Evolutionary conservation across 2,888 invertebrate species (phyloP).

Genomic region (Tenthredo livida): DNA sequence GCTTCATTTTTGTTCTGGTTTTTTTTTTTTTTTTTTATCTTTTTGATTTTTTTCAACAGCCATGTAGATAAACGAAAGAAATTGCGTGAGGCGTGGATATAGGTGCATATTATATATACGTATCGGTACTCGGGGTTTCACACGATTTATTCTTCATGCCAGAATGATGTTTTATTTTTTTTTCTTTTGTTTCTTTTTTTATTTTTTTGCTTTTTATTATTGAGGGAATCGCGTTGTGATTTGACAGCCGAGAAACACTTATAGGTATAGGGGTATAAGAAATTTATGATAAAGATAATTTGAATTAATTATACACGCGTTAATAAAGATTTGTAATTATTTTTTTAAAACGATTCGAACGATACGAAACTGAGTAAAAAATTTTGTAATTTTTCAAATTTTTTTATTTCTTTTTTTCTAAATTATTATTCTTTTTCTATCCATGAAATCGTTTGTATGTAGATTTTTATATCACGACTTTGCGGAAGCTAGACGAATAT

Average conservation of each 20-base stretch:
- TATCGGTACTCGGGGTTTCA: slow-evolving; percentile 37
- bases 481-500: slow-evolving; percentile 23
- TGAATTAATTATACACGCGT: neutral
- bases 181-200: neutral
- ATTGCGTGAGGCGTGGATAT: slow-evolving; percentile 5
- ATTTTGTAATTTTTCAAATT: no score
- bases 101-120: neutral
- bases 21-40: neutral
- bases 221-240: slow-evolving; percentile 15
- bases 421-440: neutral
- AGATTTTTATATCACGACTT: neutral
- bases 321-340: neutral
- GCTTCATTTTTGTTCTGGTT: no score
- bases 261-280: neutral
- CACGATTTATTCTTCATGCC: slow-evolving; percentile 31
- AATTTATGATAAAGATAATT: neutral
- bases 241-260: slow-evolving; percentile 28
- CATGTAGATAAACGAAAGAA: neutral
- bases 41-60: neutral
- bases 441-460: neutral
- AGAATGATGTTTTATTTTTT: neutral
- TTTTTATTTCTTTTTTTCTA: neutral
- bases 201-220: neutral
- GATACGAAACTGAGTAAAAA: neutral
- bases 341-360: neutral